A percentile compares a stretch with the other conserved stretches of the same genome.
Conservation (phyloP, 2,888 invertebrate genomes). For the Lepidochrysops patricia region DNA sequence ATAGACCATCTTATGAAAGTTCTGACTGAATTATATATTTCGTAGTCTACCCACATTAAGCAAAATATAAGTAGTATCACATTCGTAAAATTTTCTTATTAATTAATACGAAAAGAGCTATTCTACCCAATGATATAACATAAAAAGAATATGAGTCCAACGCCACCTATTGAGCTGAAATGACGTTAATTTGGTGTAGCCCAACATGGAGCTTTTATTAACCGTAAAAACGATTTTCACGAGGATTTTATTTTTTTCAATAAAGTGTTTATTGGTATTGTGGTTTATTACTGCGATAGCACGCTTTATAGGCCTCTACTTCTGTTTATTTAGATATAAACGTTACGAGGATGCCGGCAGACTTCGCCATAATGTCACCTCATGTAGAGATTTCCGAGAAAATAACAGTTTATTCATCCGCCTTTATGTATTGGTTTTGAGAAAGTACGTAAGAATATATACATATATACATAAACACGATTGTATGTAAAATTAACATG, state of each 20-base stretch:
- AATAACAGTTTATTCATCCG: not conserved
- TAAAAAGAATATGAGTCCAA: constrained; percentile 13
- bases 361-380: not conserved
- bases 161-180: constrained; percentile 26
- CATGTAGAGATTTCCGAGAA: not conserved
- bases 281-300: constrained; percentile 42
- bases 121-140: not conserved
- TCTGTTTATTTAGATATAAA: constrained; percentile 16
- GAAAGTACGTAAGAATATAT: too few relatives aligned
- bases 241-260: constrained; percentile 49
- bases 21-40: too few relatives aligned
- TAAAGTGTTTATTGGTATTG: constrained; percentile 53
- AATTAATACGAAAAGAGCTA: not conserved
- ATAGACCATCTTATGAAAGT: too few relatives aligned
- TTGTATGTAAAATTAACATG: not conserved
- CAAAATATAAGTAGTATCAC: not conserved
- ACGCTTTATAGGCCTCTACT: constrained; percentile 30
- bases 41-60: too few relatives aligned
- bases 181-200: constrained; percentile 22
- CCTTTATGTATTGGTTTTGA: too few relatives aligned
- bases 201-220: constrained; percentile 29
- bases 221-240: constrained; percentile 39
- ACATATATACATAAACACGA: too few relatives aligned
- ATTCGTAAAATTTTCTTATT: not conserved
- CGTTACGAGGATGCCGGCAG: not conserved